Base-by-base conservation (phyloP, 2,113 vertebrate species). In the Pseudonaja textilis region DNA sequence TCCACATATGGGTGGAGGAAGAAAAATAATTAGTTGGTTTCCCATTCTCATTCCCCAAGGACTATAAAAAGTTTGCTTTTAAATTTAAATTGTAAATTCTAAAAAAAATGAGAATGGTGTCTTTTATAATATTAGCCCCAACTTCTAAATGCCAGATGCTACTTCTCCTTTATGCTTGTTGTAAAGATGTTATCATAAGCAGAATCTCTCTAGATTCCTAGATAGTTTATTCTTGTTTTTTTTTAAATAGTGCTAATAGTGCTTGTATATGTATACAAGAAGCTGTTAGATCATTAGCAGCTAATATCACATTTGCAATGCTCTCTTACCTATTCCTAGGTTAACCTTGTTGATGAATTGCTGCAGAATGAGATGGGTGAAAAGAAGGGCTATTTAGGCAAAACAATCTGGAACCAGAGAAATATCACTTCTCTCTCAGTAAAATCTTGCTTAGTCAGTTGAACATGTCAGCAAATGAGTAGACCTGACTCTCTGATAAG, bases 41-140 rank as follows among this genome's bases (percentile, higher is more conserved):
- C 23, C 10, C 9, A 2, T 26, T 42, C 26, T 22, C 14, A 0
- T n/a, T 0, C 87, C 45, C 93, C 69, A 93, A 90, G 1, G 4
- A 92, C 59, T 23, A 91, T 94, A 95, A 69, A 23, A 85, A 89
- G 1, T 42, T 59, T 85, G 89, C 86, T 81, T 47, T 74, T 94
- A 92, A 95, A 87, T 94, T 86, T 22, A 52, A 20, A n/a, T 45
- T 45, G 10, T 25, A 45, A 59, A 42, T 69, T 74, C 42, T 45
- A 45, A 9, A 89, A 92, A 92, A 96, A 16, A 29, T 93, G 20
- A 90, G 57, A 94, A 59, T 0, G 0, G 12, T 57, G 20, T 54
- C 57, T 87, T 18, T 22, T 22, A 26, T 52, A 90, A 87, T 11
- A 14, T 86, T 59, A 45, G 4, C 22, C 34, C 45, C 50, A 92